Percentiles rank a stretch among this genome's conserved stretches.
phyloP scores from a whole-genome alignment of 1,140 invertebrate genomes.

The Venturia canescens region DNA sequence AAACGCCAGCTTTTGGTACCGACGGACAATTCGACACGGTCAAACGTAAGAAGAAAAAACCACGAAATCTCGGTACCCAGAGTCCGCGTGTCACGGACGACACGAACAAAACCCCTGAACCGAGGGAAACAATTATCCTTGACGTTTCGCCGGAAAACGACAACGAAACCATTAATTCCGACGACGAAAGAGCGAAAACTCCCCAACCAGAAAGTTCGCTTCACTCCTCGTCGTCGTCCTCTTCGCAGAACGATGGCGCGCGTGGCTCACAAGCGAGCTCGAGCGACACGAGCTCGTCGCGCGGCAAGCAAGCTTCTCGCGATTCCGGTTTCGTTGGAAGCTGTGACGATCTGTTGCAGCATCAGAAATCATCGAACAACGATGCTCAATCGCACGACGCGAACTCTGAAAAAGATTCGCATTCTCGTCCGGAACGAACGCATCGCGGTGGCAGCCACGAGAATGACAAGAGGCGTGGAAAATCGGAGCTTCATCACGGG shows the following conservation, averaged over 20 bases:
- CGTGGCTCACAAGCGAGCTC: slow-evolving; percentile 18
- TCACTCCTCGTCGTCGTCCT: slow-evolving; percentile 55
- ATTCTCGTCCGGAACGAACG: slow-evolving; percentile 53
- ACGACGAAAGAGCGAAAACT: slow-evolving; percentile 80
- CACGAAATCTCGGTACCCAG: slow-evolving; percentile 72
- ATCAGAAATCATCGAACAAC: slow-evolving; percentile 69
- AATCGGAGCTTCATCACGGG: slow-evolving; percentile 48
- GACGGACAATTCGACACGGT: slow-evolving; percentile 89
- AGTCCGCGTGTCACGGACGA: slow-evolving; percentile 73
- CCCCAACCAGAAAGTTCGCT: slow-evolving; percentile 78
- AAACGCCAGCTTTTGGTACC: slow-evolving; percentile 77
- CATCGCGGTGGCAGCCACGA: slow-evolving; percentile 39
- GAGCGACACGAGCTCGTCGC: slow-evolving; percentile 46
- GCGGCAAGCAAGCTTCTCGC: slow-evolving; percentile 85
- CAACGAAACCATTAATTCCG: slow-evolving; percentile 63
- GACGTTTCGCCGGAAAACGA: slow-evolving; percentile 65
- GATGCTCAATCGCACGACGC: slow-evolving; percentile 58
- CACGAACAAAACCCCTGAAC: slow-evolving; percentile 77
- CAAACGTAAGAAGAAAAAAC: slow-evolving; percentile 87
- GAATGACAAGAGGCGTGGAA: background rate
- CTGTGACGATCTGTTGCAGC: slow-evolving; percentile 89
- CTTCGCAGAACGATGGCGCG: slow-evolving; percentile 41
- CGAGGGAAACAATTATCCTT: slow-evolving; percentile 70
- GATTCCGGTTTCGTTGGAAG: slow-evolving; percentile 93
- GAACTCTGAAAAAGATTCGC: slow-evolving; percentile 31